Conservation (phyloP, 2,888 invertebrate species). For the Laspeyria flexula region DNA sequence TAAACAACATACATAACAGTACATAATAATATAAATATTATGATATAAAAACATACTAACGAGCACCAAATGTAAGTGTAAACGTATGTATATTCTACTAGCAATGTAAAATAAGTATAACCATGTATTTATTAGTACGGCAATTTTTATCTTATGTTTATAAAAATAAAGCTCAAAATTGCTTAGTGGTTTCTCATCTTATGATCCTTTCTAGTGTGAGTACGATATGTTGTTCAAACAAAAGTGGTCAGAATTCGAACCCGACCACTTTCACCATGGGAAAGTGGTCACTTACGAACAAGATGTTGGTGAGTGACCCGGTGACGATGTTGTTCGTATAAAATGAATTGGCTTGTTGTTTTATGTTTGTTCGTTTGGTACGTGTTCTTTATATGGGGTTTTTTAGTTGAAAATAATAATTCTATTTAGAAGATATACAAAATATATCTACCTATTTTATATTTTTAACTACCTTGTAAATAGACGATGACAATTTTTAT, state of each 20-base stretch:
- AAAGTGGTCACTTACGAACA: slow-evolving; percentile 76
- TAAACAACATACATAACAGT: neutral
- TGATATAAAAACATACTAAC: slow-evolving; percentile 37
- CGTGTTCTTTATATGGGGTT: neutral
- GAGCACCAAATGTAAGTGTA: slow-evolving; percentile 42
- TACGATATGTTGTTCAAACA: slow-evolving; percentile 63
- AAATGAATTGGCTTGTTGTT: slow-evolving; percentile 45
- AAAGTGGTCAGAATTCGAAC: slow-evolving; percentile 57
- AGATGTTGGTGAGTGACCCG: slow-evolving; percentile 55
- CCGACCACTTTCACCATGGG: slow-evolving; percentile 79
- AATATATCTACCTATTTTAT: no score
- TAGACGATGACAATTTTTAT: no score
- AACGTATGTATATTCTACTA: slow-evolving; percentile 38
- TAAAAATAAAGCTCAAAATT: no score
- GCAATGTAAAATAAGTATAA: no score
- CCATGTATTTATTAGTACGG: no score
- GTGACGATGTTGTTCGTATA: slow-evolving; percentile 46
- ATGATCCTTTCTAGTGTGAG: no score
- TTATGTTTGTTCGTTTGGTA: neutral
- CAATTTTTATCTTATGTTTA: no score
- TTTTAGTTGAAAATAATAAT: no score
- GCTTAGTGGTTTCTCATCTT: no score
- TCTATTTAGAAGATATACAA: no score
- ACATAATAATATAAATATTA: slow-evolving; percentile 29
- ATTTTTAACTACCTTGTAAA: no score